Percentiles rank a stretch among this genome's conserved stretches.
Evolutionary conservation across 2,113 vertebrate genomes (phyloP).

Genomic region (Tetrao urogallus): DNA sequence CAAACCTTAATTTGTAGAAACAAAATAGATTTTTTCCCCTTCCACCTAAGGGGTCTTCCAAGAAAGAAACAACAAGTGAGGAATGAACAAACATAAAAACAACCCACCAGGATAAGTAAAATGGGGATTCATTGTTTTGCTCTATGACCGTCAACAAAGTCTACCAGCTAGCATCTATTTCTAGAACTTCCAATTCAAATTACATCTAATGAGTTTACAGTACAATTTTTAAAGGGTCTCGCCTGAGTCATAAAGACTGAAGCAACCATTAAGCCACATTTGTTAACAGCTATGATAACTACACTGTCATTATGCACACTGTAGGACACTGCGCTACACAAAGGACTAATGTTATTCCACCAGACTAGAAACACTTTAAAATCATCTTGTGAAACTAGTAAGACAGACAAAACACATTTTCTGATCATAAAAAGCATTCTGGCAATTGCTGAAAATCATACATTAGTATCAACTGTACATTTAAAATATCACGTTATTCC

Average conservation of each 20-base stretch:
- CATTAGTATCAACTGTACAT: constrained; percentile 27
- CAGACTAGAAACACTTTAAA: constrained; percentile 61
- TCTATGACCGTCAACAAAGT: constrained; percentile 41
- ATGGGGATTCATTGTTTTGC: constrained; percentile 23
- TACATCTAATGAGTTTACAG: constrained; percentile 68
- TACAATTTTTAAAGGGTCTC: constrained; percentile 63
- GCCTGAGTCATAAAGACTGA: constrained; percentile 45
- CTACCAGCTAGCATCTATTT: constrained; percentile 30
- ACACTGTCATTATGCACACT: constrained; percentile 57
- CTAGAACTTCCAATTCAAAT: constrained; percentile 62
- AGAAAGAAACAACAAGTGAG: constrained; percentile 1
- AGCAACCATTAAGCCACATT: constrained; percentile 53
- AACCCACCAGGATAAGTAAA: constrained; percentile 15
- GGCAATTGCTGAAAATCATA: not conserved
- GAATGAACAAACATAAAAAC: not conserved
- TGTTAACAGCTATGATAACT: constrained; percentile 70
- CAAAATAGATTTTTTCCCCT: not conserved
- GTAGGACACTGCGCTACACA: constrained; percentile 56
- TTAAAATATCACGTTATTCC: not conserved
- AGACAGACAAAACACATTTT: constrained; percentile 55
- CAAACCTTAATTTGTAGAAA: not conserved
- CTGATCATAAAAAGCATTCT: constrained; percentile 29
- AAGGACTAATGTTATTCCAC: constrained; percentile 45
- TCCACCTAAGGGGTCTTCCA: not conserved
- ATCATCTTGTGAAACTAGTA: constrained; percentile 30